A percentile compares a stretch with the other conserved stretches of the same genome.
phyloP scores from a whole-genome alignment of 2,888 invertebrate species.

The Magallana nippona region DNA sequence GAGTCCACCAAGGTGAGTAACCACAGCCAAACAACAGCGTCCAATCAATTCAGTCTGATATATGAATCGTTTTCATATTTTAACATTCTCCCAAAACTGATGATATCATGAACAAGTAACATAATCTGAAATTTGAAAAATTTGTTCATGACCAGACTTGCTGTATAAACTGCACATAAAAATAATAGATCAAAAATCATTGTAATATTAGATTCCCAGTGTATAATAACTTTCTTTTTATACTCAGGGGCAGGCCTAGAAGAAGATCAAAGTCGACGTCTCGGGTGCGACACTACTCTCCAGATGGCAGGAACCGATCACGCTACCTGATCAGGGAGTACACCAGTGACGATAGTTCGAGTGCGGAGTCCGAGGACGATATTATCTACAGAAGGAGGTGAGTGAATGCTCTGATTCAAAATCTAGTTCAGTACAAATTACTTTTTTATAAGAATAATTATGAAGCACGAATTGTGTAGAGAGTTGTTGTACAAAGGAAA shows the following conservation, averaged over 20 bases:
- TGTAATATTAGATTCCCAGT: too few species aligned
- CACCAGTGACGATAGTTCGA: conserved; percentile 59
- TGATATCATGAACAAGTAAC: not conserved
- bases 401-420: not conserved
- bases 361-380: conserved; percentile 67
- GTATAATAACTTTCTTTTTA: not conserved
- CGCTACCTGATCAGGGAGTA: conserved; percentile 66
- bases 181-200: not conserved
- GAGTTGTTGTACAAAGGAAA: too few species aligned
- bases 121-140: not conserved
- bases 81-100: not conserved
- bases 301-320: conserved; percentile 56
- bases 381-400: conserved; percentile 58
- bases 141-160: not conserved
- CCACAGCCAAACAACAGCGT: not conserved
- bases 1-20: conserved; percentile 39
- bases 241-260: conserved; percentile 39
- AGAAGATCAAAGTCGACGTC: conserved; percentile 62
- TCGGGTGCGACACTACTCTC: conserved; percentile 63
- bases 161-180: too few species aligned
- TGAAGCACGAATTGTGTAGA: too few species aligned
- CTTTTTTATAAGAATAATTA: too few species aligned
- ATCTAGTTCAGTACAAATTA: too few species aligned
- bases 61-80: not conserved
- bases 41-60: not conserved